phyloP scores from a whole-genome alignment of 37 sponge, comb jelly and placozoan genomes.

The Oopsacas minuta region DNA sequence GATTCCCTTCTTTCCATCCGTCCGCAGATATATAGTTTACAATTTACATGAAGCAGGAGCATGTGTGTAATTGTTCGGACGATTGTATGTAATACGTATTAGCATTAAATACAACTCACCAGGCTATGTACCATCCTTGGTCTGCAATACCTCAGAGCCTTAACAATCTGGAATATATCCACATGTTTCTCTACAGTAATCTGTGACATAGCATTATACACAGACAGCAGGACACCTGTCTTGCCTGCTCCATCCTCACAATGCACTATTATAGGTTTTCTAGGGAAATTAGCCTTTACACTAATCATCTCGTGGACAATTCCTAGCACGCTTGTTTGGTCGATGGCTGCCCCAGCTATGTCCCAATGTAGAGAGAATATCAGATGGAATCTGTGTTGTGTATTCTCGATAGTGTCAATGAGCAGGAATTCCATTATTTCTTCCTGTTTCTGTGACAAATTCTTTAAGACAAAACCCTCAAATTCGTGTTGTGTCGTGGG shows the following conservation, averaged over 20 bases:
- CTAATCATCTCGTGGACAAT: neutral
- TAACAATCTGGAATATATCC: slow-evolving; percentile 4
- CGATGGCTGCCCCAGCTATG: neutral
- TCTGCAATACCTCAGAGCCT: slow-evolving; percentile 8
- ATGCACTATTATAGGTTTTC: neutral
- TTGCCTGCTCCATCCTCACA: neutral
- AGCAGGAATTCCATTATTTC: neutral
- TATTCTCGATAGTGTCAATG: neutral
- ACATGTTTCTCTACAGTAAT: neutral
- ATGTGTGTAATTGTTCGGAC: neutral
- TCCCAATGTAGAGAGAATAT: slow-evolving; percentile 6
- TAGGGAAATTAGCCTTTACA: neutral
- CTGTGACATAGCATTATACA: neutral
- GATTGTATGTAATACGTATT: neutral
- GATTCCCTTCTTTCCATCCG: too few species aligned
- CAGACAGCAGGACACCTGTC: neutral
- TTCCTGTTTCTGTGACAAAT: neutral
- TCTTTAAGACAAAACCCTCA: neutral
- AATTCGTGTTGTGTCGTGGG: slow-evolving; percentile 5
- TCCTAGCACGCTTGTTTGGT: neutral
- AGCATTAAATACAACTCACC: neutral
- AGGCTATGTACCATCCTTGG: neutral
- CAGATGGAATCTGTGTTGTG: neutral
- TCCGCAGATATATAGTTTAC: too few species aligned
- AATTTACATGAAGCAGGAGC: too few species aligned